Percentiles rank a stretch among this genome's conserved stretches.
Conservation (phyloP, 2,888 invertebrate species). For the Slavum lentiscoides region DNA sequence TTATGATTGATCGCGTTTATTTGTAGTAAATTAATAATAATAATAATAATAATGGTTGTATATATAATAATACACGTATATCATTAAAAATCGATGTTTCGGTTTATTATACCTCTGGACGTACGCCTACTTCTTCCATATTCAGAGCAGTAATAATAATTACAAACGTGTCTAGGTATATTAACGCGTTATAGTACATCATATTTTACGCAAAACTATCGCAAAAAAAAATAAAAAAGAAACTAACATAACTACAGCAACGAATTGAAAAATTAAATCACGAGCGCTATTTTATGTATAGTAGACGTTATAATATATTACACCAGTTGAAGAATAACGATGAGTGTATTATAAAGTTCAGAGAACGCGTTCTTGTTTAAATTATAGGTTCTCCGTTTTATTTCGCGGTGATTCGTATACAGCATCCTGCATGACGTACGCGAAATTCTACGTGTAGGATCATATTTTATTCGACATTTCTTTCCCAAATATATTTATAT, state of each 20-base stretch:
- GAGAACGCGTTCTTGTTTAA: background rate
- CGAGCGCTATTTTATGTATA: background rate
- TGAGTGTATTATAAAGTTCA: background rate
- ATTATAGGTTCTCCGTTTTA: constrained; percentile 9
- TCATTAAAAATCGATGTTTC: constrained; percentile 28
- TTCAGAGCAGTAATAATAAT: background rate
- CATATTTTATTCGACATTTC: background rate
- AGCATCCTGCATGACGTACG: no score
- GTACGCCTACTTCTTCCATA: background rate
- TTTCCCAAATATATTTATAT: no score
- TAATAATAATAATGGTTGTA: background rate
- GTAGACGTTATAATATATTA: background rate
- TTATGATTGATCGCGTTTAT: background rate
- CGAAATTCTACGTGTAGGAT: background rate
- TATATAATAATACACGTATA: background rate
- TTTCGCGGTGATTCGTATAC: no score
- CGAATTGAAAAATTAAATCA: background rate
- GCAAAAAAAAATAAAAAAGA: constrained; percentile 8
- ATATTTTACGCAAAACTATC: constrained; percentile 11
- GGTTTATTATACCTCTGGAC: background rate
- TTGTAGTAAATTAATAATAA: constrained; percentile 2
- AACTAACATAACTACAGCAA: background rate
- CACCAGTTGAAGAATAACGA: background rate
- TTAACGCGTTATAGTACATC: no score
- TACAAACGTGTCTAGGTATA: background rate